Evolutionary conservation across 1,140 invertebrate species (phyloP), one percentile per base, ranked within the genome.

Genomic region (Scaptomyza hsui): DNA sequence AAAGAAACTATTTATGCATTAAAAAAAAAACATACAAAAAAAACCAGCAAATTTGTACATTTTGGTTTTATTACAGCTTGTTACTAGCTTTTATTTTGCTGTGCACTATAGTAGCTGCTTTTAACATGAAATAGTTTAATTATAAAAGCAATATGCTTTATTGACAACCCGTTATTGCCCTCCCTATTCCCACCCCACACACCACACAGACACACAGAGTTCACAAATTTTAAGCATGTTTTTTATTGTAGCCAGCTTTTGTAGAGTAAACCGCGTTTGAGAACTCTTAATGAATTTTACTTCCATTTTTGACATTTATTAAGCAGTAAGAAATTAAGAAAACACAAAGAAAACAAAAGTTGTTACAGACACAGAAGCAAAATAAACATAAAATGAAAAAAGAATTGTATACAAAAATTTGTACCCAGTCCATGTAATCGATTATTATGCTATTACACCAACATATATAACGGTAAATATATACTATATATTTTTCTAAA

Each of bases 391-490:
- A 61, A 49, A 45, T 35, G 35, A 37, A 26, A 18, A 73, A 53
- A 73, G 26, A 86, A 86, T 81, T 86, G 82, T 86, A 88, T 88
- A 88, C 81, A 86, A 71, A 32, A 74, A 81, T 88, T 86, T 85
- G 69, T 85, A 85, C 82, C 82, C 82, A 88, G 82, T 88, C 82
- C 82, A 88, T 88, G 72, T 88, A 88, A 88, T 88, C 78, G 62
- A 65, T 72, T 68, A 81, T 60, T 60, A 78, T 81, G 73, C 81
- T 86, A 81, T 68, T 80, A 86, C 56, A 88, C 64, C 74, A 45
- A 65, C 47, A 35, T 78, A 86, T 88, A 78, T 75, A 81, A 78
- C 48, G 48, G 60, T 69, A 78, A 64, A 86, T 52, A 86, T 76
- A 81, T 67, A 67, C 59, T 70, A 73, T 75, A 83, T 85, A 85